Base-by-base conservation (phyloP, 1,140 invertebrate species). In the Panagrolaimus sp. region DNA sequence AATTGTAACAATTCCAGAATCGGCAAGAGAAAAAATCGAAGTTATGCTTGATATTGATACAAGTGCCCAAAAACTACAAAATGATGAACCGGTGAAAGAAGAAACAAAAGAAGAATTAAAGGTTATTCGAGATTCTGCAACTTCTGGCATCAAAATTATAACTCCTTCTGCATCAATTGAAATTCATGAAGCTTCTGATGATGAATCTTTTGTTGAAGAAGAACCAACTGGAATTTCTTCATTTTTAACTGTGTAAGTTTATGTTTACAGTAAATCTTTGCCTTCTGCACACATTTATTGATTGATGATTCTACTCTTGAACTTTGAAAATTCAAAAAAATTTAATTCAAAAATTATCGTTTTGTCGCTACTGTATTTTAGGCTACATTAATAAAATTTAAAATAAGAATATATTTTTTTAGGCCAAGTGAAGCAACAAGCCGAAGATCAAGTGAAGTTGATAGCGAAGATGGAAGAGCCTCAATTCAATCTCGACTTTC, bases 401-500 rank as follows among this genome's bases (percentile, higher is more conserved):
- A 52, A 24, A 58, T 21, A 14, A 28, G 15, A 12, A n/a, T 58
- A 12, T 26, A 0, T 4, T 38, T 38, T 38, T 38, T 38, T 4
- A 38, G 32, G 32, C 32, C 32, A 7, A 38, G 32, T 38, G 32
- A 38, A 38, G 32, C 32, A 38, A 38, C 32, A 38, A 38, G 32
- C 7, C 32, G 32, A 4, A 2, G 32, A 38, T 38, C 32, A 38
- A 38, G 32, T 38, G 32, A 38, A 38, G 2, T 38, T 38, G 32
- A 38, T 38, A 38, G 32, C 7, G 32, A 58, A 48, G 6, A 45
- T 62, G 24, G 71, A 72, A 17, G 32, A 7, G 2, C 32, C 2
- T 38, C 32, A 38, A 73, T 45, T 38, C 26, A 38, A 12, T 73
- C 72, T 8, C 71, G 71, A 55, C 58, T 78, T 2, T 79, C 77